phyloP scores from a whole-genome alignment of 2,888 invertebrate genomes.

The Amiota mariae region DNA sequence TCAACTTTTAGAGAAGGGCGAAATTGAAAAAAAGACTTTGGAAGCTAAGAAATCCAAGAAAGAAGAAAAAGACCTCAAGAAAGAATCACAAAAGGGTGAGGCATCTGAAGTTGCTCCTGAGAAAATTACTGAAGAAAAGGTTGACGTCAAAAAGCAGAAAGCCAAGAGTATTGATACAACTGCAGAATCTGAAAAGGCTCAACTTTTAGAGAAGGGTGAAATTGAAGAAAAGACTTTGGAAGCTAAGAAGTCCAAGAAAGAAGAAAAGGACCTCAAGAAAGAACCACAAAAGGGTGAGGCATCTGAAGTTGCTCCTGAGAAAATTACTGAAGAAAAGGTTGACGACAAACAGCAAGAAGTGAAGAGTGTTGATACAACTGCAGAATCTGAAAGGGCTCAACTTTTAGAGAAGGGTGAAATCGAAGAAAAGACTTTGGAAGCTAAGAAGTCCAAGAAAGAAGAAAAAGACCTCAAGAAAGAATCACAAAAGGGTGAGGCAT shows the following conservation, averaged over 20 bases:
- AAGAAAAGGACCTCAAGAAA: not conserved
- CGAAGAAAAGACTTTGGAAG: not conserved
- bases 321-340: constrained; percentile 40
- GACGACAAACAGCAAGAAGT: constrained; percentile 50
- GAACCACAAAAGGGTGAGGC: constrained; percentile 41
- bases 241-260: not conserved
- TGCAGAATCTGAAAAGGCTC: not conserved
- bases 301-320: constrained; percentile 40
- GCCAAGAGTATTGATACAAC: constrained; percentile 20
- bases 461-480: not conserved
- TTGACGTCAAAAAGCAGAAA: constrained; percentile 42
- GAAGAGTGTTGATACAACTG: constrained; percentile 34
- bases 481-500: constrained; percentile 25
- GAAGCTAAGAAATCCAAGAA: constrained; percentile 36
- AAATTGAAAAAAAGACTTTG: constrained; percentile 46
- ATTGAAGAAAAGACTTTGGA: not conserved
- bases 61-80: constrained; percentile 34
- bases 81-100: constrained; percentile 1
- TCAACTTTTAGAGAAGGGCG: constrained; percentile 31
- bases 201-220: not conserved
- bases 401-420: not conserved
- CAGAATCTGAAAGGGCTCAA: constrained; percentile 10
- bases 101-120: constrained; percentile 35
- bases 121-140: constrained; percentile 46
- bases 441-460: not conserved